phyloP scores from a whole-genome alignment of 2,113 vertebrate genomes.

The Nerophis lumbriciformis region DNA sequence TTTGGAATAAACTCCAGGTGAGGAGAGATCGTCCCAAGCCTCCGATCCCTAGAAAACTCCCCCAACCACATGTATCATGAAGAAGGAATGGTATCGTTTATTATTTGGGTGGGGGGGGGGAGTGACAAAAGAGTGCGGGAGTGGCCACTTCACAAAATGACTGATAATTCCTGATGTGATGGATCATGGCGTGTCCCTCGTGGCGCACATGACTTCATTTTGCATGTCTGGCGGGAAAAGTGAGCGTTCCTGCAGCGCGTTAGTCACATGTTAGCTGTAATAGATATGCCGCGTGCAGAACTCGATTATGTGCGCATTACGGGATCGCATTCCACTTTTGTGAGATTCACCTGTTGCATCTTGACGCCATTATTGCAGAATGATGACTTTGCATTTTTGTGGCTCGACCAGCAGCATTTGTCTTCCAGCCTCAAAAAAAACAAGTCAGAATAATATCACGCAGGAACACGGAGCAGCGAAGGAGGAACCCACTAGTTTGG shows the following conservation, averaged over 20 bases:
- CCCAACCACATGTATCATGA: constrained; percentile 53
- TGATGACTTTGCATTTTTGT: constrained; percentile 9
- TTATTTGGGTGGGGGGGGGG: constrained; percentile 39
- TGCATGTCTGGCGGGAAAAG: constrained; percentile 40
- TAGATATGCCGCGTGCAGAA: constrained; percentile 25
- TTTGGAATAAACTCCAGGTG: constrained; percentile 5
- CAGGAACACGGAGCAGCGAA: background rate
- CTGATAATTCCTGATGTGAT: constrained; percentile 52
- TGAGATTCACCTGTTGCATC: constrained; percentile 24
- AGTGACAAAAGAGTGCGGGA: constrained; percentile 37
- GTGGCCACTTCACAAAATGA: constrained; percentile 43
- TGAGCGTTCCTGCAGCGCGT: constrained; percentile 5
- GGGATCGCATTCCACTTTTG: constrained; percentile 36
- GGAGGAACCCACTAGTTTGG: too few species aligned
- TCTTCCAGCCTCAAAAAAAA: constrained; percentile 8
- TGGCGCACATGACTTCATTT: constrained; percentile 51
- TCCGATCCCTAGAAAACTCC: constrained; percentile 32
- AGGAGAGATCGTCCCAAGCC: constrained; percentile 9
- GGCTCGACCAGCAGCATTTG: background rate
- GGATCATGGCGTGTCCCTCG: constrained; percentile 42
- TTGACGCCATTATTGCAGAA: constrained; percentile 32
- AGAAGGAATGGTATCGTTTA: constrained; percentile 50
- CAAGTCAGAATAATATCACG: background rate
- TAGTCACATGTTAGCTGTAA: constrained; percentile 26
- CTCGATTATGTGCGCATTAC: constrained; percentile 35